These are phyloP conservation scores for Meloidogyne hapla DNA, from an alignment of 1,140 invertebrate species.

Conservation along the genomic window DNA sequence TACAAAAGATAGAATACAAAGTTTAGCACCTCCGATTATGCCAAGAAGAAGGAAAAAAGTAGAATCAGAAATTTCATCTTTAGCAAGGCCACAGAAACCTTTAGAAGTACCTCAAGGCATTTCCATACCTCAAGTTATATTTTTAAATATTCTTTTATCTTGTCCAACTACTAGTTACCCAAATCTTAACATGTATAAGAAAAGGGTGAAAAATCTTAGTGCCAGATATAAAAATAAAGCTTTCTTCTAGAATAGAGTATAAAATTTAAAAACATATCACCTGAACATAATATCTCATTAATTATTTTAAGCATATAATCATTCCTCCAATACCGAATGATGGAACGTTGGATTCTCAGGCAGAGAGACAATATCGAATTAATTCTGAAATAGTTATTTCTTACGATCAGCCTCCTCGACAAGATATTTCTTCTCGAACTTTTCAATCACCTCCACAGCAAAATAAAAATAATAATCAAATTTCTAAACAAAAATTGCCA, in stretches of 20 bases:
- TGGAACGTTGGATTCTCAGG: slow-evolving; percentile 20
- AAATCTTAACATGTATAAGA: too few relatives aligned
- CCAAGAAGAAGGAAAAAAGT: not conserved
- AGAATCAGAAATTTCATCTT: slow-evolving; percentile 11
- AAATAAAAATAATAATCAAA: not conserved
- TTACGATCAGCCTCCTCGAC: slow-evolving; percentile 29
- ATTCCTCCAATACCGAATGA: slow-evolving; percentile 21
- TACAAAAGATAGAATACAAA: not conserved
- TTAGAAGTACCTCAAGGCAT: slow-evolving; percentile 24
- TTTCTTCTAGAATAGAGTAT: too few relatives aligned
- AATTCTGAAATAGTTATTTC: slow-evolving; percentile 48
- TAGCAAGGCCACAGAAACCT: not conserved
- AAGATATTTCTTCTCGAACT: not conserved
- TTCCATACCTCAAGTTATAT: slow-evolving; percentile 35
- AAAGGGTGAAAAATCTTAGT: too few relatives aligned
- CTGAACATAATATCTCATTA: not conserved
- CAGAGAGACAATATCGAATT: slow-evolving; percentile 46
- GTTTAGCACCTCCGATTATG: not conserved
- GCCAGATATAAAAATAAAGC: too few relatives aligned
- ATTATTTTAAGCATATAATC: slow-evolving; percentile 28
- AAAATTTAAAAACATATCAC: not conserved
- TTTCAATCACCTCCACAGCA: not conserved
- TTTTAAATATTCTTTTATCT: too few relatives aligned
- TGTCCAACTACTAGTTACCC: too few relatives aligned
- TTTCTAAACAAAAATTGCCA: not conserved